phyloP scores from a whole-genome alignment of 2,888 invertebrate genomes.

The Zygaena filipendulae region DNA sequence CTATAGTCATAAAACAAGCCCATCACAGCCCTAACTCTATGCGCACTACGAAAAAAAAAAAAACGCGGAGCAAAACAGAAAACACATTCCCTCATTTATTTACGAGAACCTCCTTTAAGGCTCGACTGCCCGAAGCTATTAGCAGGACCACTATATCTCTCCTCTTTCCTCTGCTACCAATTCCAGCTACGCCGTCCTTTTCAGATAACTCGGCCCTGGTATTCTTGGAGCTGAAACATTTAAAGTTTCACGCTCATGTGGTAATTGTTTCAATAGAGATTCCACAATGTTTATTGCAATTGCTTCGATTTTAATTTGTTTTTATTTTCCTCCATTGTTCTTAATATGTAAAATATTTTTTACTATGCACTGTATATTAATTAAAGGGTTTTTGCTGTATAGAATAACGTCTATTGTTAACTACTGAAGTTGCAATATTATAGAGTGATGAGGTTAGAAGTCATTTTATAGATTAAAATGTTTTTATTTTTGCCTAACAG shows the following conservation, averaged over 20 bases:
- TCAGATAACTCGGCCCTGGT: slow-evolving; percentile 34
- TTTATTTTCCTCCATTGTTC: too few relatives aligned
- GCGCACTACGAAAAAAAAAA: slow-evolving; percentile 26
- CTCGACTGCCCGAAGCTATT: slow-evolving; percentile 40
- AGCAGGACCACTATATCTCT: slow-evolving; percentile 38
- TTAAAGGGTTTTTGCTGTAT: too few relatives aligned
- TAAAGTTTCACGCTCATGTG: slow-evolving; percentile 34
- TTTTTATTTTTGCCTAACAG: too few relatives aligned
- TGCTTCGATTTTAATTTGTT: too few relatives aligned
- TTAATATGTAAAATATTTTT: too few relatives aligned
- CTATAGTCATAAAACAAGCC: slow-evolving; percentile 23
- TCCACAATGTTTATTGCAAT: slow-evolving; percentile 6
- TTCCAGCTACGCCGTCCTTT: slow-evolving; percentile 33
- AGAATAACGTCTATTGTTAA: too few relatives aligned
- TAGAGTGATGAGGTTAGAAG: too few relatives aligned
- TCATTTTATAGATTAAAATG: too few relatives aligned
- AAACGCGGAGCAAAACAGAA: slow-evolving; percentile 28
- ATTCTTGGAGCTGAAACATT: slow-evolving; percentile 35
- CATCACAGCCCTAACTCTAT: slow-evolving; percentile 11
- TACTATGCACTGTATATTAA: too few relatives aligned
- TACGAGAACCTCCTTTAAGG: slow-evolving; percentile 42
- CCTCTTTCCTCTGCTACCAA: slow-evolving; percentile 26
- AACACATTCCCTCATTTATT: slow-evolving; percentile 48
- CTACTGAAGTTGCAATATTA: too few relatives aligned
- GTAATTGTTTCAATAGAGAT: slow-evolving; percentile 20